A percentile compares a stretch with the other conserved stretches of the same genome.
Conservation (phyloP, 2,113 vertebrate genomes). For the Falco punctatus region DNA sequence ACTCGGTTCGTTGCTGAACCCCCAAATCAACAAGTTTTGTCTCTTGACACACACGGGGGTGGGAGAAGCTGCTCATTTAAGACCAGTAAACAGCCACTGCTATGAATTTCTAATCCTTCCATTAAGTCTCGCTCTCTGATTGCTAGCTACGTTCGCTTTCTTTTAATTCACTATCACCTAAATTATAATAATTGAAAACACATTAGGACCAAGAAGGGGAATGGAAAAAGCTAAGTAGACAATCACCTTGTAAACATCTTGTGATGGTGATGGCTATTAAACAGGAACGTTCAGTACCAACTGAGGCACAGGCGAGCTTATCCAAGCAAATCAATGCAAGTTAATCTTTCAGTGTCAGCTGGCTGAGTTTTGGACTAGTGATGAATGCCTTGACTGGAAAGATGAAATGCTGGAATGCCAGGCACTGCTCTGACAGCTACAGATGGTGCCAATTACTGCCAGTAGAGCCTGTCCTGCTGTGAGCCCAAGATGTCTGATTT, state of each 20-base stretch:
- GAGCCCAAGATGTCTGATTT: constrained; percentile 84
- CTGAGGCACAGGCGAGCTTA: constrained; percentile 77
- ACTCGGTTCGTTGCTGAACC: not conserved
- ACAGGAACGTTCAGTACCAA: constrained; percentile 69
- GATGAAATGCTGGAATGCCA: constrained; percentile 83
- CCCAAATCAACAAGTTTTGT: constrained; percentile 53
- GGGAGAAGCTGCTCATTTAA: constrained; percentile 25
- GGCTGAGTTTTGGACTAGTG: constrained; percentile 82
- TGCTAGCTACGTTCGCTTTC: not conserved
- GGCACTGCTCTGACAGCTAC: constrained; percentile 84
- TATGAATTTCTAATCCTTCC: constrained; percentile 40
- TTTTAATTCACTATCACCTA: constrained; percentile 60
- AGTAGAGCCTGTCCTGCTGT: constrained; percentile 82
- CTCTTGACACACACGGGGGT: not conserved
- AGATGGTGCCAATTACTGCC: constrained; percentile 90
- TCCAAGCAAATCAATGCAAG: constrained; percentile 88
- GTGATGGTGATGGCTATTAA: constrained; percentile 72
- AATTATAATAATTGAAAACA: constrained; percentile 69
- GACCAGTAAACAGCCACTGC: constrained; percentile 15
- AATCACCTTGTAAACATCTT: constrained; percentile 78
- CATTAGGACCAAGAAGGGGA: constrained; percentile 45
- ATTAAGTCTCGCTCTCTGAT: not conserved
- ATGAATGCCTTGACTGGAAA: constrained; percentile 84
- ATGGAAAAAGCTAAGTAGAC: constrained; percentile 48
- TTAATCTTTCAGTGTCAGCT: constrained; percentile 87